Base-by-base conservation (phyloP, 30 jellyfish, hydroid and myxozoan genomes). In the Aurelia sp. region DNA sequence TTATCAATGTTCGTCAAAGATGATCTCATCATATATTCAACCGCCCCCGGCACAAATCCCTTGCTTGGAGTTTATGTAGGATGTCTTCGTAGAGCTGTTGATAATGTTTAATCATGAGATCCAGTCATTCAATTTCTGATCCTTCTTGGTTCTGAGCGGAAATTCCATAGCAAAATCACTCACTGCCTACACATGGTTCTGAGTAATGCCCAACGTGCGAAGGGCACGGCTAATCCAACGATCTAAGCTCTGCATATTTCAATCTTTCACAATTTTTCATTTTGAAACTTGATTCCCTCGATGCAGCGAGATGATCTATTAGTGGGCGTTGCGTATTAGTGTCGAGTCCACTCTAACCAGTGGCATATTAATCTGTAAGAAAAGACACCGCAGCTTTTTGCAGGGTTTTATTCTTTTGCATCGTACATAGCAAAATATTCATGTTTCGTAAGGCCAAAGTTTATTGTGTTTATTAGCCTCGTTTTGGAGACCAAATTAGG, bases 321-420 rank as follows among this genome's bases (percentile, higher is more conserved):
- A 77, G 93, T 84, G 93, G 93, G 93, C 93, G 89, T 63, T 13
- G 61, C 89, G 59, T 33, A 53, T 79, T 79, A 65, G 72, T 79
- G 58, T 58, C 78, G 33, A 18, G 70, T 63, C 69, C 86, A 61
- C 22, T 79, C 78, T 9, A 38, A 17, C 52, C 44, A 17, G 41
- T 16, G 35, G 18, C 44, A 55, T 51, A 69, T 69, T 69, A 69
- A 44, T 44, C 55, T 44, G 55, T 44, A 44, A 44, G 55, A 44
- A 44, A 44, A 44, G 55, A 44, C 55, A 44, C 55, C 55, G 55
- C 55, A 44, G 55, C 15, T 44, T 44, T 44, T 44, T 8, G 55
- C 55, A 44, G 9, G 55, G 55, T 9, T 44, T 44, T 8, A 44
- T 44, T 44, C 55, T 66, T 20, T 65, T 65, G 33, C 76, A 48